Evolutionary conservation across 2,797 vertebrate genomes (phyloP), one percentile per base, ranked within the genome.

Genomic region (Eulemur mongoz): DNA sequence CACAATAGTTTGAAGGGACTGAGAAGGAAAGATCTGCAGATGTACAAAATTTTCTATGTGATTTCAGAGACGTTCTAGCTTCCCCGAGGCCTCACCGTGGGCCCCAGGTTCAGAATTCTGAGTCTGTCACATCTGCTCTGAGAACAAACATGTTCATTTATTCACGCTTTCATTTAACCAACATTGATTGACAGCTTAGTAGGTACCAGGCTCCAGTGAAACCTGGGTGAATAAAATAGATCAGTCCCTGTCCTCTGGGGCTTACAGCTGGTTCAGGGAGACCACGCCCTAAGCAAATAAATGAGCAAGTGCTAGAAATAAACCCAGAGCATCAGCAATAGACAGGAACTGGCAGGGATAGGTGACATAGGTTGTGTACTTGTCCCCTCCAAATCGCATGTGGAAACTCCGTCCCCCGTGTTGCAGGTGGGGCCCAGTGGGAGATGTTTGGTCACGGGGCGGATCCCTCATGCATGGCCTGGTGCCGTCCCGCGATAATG

Each of bases 331-430:
- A 3, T 10, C 18, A 14, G 70, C 0, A 5, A 4, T 0, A 5
- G 61, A 50, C 23, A 38, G 4, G 17, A 10, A 3, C 3, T 10
- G 13, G 45, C 2, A 0, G 13, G 54, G 27, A 7, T 4, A 1
- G 40, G 7, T 20, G 63, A 65, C 32, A 1, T 18, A 8, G 15
- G 32, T 65, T n/a, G 32, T 15, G 9, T n/a, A 65, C 57, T 9
- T 18, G 7, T 65, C 32, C 63, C 63, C 32, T 65, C 32, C 63
- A 65, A n/a, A 65, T 65, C 30, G 7, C 14, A 17, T 17, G 61
- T 17, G 30, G 61, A 65, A 32, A 8, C 30, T 65, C 61, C 30
- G 1, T n/a, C 30, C 57, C 32, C 14, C 1, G 14, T 17, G 30
- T 7, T n/a, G 63, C 63, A 65, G 32, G 63, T n/a, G 15, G 63